Evolutionary conservation across 2,888 invertebrate species (phyloP).

Genomic region (Oscheius sp.): DNA sequence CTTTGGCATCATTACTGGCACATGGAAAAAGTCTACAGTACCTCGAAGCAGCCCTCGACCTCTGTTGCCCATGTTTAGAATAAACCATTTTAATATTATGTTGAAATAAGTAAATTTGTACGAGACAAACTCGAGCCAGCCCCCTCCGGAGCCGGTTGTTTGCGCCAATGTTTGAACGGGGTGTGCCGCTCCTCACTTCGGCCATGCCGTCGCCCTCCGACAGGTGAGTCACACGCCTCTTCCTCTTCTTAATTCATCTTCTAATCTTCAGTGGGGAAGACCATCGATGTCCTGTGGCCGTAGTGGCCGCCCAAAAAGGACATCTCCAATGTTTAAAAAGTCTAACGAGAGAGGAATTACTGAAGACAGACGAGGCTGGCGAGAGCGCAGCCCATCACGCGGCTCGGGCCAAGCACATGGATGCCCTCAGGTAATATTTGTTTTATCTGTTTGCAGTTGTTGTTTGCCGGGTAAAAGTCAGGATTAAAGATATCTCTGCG

Average conservation of each 20-base stretch:
- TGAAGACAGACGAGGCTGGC: constrained; percentile 23
- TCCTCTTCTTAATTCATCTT: background rate
- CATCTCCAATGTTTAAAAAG: constrained; percentile 14
- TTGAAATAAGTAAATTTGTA: no score
- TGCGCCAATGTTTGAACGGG: constrained; percentile 27
- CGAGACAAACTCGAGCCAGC: no score
- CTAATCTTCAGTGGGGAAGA: background rate
- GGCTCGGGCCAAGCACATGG: constrained; percentile 11
- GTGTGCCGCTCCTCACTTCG: constrained; percentile 21
- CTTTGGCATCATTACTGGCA: constrained; percentile 68
- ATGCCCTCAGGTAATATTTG: constrained; percentile 28
- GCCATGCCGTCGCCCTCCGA: constrained; percentile 29
- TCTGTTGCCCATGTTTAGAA: background rate
- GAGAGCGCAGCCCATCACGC: constrained; percentile 30
- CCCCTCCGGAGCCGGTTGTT: constrained; percentile 30
- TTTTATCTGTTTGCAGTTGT: constrained; percentile 7
- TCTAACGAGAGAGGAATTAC: constrained; percentile 7
- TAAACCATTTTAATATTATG: background rate
- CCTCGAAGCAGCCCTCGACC: background rate
- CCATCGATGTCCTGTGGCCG: background rate
- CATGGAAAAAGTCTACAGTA: constrained; percentile 43
- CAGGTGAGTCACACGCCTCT: constrained; percentile 23
- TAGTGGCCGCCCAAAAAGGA: constrained; percentile 5
- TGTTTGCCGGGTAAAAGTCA: background rate
- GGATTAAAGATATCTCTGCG: constrained; percentile 51